Conservation (phyloP, 2,113 vertebrate species). For the Myocastor coypus region DNA sequence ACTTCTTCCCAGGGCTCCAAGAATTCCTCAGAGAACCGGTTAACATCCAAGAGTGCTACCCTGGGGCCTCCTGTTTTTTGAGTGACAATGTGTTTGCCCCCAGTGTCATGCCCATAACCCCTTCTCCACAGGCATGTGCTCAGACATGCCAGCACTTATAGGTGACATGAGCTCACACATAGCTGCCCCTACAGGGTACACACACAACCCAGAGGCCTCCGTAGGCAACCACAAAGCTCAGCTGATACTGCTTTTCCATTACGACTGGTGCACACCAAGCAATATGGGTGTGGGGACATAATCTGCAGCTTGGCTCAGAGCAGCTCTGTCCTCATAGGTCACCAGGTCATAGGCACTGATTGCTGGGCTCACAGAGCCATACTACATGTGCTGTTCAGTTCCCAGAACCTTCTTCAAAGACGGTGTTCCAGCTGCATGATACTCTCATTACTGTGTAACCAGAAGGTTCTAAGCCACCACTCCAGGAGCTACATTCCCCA, state of each 20-base stretch:
- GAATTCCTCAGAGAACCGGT: neutral
- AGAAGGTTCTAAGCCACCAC: neutral
- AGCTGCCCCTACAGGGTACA: too few species aligned
- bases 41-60: rapidly evolving
- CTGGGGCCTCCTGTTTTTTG: neutral
- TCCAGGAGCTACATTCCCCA: neutral
- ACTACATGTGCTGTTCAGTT: neutral
- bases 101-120: neutral
- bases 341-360: neutral
- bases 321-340: neutral
- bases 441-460: neutral
- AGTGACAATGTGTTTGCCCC: rapidly evolving
- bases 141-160: rapidly evolving
- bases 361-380: rapidly evolving
- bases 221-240: neutral
- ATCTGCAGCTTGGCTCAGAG: neutral
- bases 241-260: neutral
- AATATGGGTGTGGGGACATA: rapidly evolving
- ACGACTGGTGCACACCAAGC: neutral
- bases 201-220: neutral
- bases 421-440: neutral
- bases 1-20: neutral
- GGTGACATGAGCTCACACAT: rapidly evolving
- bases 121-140: neutral
- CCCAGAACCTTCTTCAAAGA: neutral